These are phyloP conservation scores for Tachina fera DNA, from an alignment of 2,888 invertebrate species.

Conservation along the genomic window DNA sequence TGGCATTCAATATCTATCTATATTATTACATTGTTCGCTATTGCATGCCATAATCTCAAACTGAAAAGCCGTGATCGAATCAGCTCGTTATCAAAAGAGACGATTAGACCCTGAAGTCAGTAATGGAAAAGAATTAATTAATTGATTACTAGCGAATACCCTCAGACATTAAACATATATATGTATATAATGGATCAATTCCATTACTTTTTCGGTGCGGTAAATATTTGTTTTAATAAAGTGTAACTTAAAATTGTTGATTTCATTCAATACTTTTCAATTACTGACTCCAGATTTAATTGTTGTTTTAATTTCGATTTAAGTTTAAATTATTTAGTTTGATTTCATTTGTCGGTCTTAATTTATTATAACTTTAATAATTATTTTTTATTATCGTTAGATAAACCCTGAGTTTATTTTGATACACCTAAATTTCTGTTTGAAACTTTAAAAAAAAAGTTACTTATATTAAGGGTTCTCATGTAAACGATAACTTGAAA, in stretches of 20 bases:
- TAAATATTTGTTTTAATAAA: too few species aligned
- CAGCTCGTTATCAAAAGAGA: too few species aligned
- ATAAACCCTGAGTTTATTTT: constrained; percentile 67
- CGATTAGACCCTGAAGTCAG: neutral
- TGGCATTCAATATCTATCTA: too few species aligned
- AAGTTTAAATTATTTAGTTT: neutral
- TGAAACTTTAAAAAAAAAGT: constrained; percentile 18
- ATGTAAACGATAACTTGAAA: neutral
- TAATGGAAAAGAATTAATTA: constrained; percentile 7
- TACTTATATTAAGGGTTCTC: neutral
- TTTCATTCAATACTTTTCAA: neutral
- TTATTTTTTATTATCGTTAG: constrained; percentile 21
- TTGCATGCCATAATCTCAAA: too few species aligned
- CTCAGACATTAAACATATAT: too few species aligned
- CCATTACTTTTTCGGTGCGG: too few species aligned
- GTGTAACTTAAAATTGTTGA: neutral
- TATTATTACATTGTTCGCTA: too few species aligned
- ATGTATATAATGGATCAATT: too few species aligned
- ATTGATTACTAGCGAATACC: neutral
- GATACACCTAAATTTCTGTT: constrained; percentile 39
- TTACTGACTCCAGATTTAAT: neutral
- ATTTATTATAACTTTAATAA: constrained; percentile 7
- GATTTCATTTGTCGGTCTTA: constrained; percentile 18
- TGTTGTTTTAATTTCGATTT: constrained; percentile 7
- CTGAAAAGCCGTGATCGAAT: too few species aligned